phyloP scores from a whole-genome alignment of 2,113 vertebrate species.

The Rhinoderma darwinii region DNA sequence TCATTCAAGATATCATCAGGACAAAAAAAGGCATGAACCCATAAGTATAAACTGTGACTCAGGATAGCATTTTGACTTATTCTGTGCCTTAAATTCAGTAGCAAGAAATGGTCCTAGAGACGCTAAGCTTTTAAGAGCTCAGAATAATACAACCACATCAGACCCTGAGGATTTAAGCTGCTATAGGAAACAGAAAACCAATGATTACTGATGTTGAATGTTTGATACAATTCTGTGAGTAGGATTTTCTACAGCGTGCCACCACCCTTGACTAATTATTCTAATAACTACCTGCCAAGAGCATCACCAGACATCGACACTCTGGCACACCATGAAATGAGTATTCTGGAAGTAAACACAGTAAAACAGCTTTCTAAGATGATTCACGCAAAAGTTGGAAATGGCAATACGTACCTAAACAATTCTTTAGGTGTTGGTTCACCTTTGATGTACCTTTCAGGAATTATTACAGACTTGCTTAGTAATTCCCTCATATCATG shows the following conservation, averaged over 20 bases:
- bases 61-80: not conserved
- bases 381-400: not conserved
- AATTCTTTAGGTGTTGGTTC: not conserved
- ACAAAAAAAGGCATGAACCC: not conserved
- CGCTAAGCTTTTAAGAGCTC: slow-evolving; percentile 23
- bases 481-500: not conserved
- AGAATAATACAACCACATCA: not conserved
- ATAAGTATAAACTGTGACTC: not conserved
- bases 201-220: not conserved
- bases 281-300: slow-evolving; percentile 38
- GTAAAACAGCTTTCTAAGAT: not conserved
- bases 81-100: not conserved
- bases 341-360: not conserved
- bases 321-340: slow-evolving; percentile 27
- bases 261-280: slow-evolving; percentile 6
- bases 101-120: slow-evolving; percentile 19
- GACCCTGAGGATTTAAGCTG: slow-evolving; percentile 5
- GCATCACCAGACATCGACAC: not conserved
- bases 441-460: not conserved
- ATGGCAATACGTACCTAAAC: not conserved
- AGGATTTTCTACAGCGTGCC: slow-evolving; percentile 3
- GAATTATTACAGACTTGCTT: not conserved
- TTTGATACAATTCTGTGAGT: slow-evolving; percentile 7
- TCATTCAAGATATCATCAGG: not conserved
- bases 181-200: not conserved